Evolutionary conservation across 2,113 vertebrate species (phyloP).

Genomic region (Limnothrissa miodon): DNA sequence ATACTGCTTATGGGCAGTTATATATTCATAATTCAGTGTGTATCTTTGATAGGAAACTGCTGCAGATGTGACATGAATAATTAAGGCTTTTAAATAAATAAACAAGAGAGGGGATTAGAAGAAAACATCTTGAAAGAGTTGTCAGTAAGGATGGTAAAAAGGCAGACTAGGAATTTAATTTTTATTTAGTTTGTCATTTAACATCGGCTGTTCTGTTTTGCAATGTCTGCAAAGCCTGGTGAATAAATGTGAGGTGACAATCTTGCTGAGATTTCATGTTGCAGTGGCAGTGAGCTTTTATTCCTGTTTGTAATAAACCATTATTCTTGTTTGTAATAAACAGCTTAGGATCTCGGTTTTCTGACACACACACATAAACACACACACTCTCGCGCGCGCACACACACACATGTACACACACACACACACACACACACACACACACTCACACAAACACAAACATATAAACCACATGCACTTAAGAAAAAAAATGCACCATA

Average conservation of each 20-base stretch:
- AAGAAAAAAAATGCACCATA: background rate
- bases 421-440: slow-evolving; percentile 15
- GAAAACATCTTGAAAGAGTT: slow-evolving; percentile 1
- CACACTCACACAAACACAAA: slow-evolving; percentile 29
- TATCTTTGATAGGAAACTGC: background rate
- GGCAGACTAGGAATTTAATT: slow-evolving; percentile 1
- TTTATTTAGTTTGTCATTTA: slow-evolving; percentile 36
- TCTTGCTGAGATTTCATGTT: slow-evolving; percentile 16
- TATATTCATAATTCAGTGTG: slow-evolving; percentile 21
- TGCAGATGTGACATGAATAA: slow-evolving; percentile 24
- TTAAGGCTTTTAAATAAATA: slow-evolving; percentile 32
- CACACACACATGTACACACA: slow-evolving; percentile 23
- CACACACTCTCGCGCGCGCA: background rate
- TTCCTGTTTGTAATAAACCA: background rate
- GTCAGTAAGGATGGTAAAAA: background rate
- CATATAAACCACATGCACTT: background rate
- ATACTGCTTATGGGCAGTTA: background rate
- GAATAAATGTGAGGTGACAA: slow-evolving; percentile 30
- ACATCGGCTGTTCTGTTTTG: background rate
- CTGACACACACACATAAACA: background rate
- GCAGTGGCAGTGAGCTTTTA: background rate
- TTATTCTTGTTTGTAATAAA: background rate
- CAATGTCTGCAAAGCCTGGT: background rate
- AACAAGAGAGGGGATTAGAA: background rate
- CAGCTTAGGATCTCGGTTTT: background rate